Conservation (phyloP, 2,113 vertebrate species). For the Siniperca chuatsi region DNA sequence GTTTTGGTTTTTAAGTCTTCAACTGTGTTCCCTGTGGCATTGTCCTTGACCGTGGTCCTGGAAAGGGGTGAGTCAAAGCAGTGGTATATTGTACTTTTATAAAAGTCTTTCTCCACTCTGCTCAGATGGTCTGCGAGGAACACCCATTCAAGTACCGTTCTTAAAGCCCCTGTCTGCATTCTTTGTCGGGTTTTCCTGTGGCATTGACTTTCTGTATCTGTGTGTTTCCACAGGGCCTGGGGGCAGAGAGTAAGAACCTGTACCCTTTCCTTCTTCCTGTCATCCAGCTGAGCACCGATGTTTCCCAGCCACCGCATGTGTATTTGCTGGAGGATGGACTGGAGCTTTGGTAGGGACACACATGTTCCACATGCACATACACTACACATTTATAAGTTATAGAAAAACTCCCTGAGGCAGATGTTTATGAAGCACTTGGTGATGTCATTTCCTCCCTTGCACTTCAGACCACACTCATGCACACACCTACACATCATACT, state of each 20-base stretch:
- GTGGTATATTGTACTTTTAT: constrained; percentile 5
- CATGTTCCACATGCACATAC: not conserved
- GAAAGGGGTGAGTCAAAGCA: not conserved
- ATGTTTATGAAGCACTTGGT: constrained; percentile 28
- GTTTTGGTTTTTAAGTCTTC: no score
- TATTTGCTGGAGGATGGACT: constrained; percentile 98
- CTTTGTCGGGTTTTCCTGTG: constrained; percentile 54
- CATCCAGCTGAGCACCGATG: constrained; percentile 98
- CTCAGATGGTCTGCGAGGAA: constrained; percentile 1
- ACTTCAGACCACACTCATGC: not conserved
- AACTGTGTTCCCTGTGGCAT: no score
- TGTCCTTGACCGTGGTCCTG: not conserved
- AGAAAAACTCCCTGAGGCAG: not conserved
- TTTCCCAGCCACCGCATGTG: constrained; percentile 97
- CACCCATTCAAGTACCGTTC: constrained; percentile 2
- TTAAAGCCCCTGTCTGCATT: not conserved
- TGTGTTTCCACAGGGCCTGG: constrained; percentile 88
- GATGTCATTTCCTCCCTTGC: constrained; percentile 27
- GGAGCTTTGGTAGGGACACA: constrained; percentile 92
- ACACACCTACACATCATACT: constrained; percentile 23
- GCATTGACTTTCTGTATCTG: constrained; percentile 24
- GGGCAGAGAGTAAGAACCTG: constrained; percentile 95
- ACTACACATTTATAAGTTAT: constrained; percentile 10
- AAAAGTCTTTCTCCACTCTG: not conserved
- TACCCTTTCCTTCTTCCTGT: constrained; percentile 97